Evolutionary conservation across 2,113 vertebrate genomes (phyloP).

Genomic region (Podarcis muralis): DNA sequence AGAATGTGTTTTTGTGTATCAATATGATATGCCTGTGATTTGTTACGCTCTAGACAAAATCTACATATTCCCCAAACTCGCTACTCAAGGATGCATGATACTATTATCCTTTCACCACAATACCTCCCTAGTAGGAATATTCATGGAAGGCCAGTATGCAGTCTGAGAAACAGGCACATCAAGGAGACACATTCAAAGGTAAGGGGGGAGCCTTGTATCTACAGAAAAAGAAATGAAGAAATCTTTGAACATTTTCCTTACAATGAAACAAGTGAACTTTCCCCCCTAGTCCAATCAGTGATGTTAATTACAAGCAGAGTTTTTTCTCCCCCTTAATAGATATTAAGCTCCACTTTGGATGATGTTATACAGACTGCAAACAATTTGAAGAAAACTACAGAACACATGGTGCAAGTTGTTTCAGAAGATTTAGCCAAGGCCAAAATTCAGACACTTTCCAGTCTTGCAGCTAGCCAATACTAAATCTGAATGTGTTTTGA

Average conservation of each 20-base stretch:
- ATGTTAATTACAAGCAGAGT: constrained; percentile 10
- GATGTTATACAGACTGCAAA: constrained; percentile 84
- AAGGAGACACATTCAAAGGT: constrained; percentile 60
- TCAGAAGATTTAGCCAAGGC: constrained; percentile 83
- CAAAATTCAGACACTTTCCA: constrained; percentile 61
- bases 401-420: constrained; percentile 83
- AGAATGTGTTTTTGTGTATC: not conserved
- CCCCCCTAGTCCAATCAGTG: not conserved
- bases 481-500: constrained; percentile 1
- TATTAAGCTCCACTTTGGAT: constrained; percentile 83
- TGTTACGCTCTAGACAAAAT: constrained; percentile 58
- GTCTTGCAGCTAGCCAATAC: not conserved
- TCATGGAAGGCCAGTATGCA: constrained; percentile 48
- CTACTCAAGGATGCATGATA: constrained; percentile 39
- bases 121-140: constrained; percentile 33
- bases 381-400: constrained; percentile 86
- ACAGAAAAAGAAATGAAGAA: not conserved
- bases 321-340: constrained; percentile 69
- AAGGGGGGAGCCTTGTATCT: constrained; percentile 34
- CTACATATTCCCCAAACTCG: constrained; percentile 28
- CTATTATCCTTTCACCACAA: constrained; percentile 17
- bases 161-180: constrained; percentile 8
- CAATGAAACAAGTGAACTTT: not conserved
- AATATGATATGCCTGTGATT: not conserved
- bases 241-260: not conserved